phyloP scores from a whole-genome alignment of 2,888 invertebrate species.

The Diplazon laetatorius region DNA sequence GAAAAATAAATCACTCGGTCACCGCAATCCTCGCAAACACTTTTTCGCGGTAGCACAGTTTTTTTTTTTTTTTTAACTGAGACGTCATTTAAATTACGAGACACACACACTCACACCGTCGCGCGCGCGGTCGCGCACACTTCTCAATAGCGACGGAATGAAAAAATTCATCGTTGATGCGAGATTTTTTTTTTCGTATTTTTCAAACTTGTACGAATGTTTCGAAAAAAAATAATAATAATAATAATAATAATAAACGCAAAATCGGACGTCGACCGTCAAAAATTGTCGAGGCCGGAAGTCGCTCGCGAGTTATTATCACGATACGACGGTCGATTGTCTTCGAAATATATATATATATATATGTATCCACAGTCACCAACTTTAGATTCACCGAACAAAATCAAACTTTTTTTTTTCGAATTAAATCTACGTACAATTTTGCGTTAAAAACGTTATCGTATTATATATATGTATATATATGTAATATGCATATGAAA shows the following conservation, averaged over 20 bases:
- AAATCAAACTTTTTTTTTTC: slow-evolving; percentile 56
- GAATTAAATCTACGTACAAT: slow-evolving; percentile 7
- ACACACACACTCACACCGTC: not conserved
- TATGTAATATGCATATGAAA: not conserved
- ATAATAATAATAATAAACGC: not conserved
- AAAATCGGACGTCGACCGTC: not conserved
- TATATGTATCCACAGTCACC: slow-evolving; percentile 26
- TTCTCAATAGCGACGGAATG: not conserved
- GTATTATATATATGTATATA: slow-evolving; percentile 14
- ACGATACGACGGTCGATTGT: slow-evolving; percentile 11
- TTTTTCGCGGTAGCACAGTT: not conserved
- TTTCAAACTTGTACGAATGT: too few species aligned
- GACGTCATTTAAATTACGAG: not conserved
- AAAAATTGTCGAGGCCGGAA: slow-evolving; percentile 49
- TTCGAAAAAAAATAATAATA: too few species aligned
- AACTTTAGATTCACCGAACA: too few species aligned
- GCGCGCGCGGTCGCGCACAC: not conserved
- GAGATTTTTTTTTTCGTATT: too few species aligned
- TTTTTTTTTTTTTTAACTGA: too few species aligned
- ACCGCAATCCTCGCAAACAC: slow-evolving; percentile 46
- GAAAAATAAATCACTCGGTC: slow-evolving; percentile 37
- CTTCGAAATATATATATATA: slow-evolving; percentile 9
- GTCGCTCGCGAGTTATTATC: slow-evolving; percentile 49
- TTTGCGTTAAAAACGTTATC: too few species aligned
- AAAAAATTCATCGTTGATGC: too few species aligned